Base-by-base conservation (phyloP, 1,140 invertebrate species). In the Orchestia grillus region DNA sequence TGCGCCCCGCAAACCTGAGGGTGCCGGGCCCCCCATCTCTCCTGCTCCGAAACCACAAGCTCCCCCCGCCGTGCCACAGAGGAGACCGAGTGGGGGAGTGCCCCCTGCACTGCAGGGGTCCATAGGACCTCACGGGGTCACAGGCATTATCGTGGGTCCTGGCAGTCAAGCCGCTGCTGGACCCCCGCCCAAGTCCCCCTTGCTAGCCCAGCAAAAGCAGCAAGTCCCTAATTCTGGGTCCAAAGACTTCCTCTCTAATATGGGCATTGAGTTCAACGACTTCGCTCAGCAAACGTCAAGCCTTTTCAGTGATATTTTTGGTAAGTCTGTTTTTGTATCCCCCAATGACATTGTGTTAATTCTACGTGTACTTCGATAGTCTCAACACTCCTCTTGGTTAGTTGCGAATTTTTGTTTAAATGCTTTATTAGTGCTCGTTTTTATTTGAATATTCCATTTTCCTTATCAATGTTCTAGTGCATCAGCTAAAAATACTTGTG, bases 221-320 rank as follows among this genome's bases (percentile, higher is more conserved):
- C 92, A 88, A 87, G 57, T 90, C 95, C 87, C 96, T 8, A 95
- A 96, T 44, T 96, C 96, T 87, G 95, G 96, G n/a, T 97, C 96
- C 41, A 97, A 98, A 95, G 98, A 99, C 97, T 99, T 99, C 97
- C 98, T 99, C 97, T 99, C 98, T 96, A 99, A 99, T 97, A 98
- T 99, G 97, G 98, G 98, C 97, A 99, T 98, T 43, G 99, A 99
- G 97, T 98, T 99, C 47, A 99, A 99, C 97, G 99, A 99, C 11
- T 98, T 99, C 95, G 99, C 99, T 44, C 98, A 98, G 19, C 98
- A 99, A 97, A 99, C 99, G 0, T 98, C 98, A 11, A 99, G 98
- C 97, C 99, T 99, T 98, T 99, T 99, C 97, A 99, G 98, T 96
- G 99, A 99, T 97, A 98, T 99, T 97, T 99, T 99, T 97, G 98